These are phyloP conservation scores for Antheraea pernyi DNA, from an alignment of 1,140 invertebrate species.

Conservation along the genomic window DNA sequence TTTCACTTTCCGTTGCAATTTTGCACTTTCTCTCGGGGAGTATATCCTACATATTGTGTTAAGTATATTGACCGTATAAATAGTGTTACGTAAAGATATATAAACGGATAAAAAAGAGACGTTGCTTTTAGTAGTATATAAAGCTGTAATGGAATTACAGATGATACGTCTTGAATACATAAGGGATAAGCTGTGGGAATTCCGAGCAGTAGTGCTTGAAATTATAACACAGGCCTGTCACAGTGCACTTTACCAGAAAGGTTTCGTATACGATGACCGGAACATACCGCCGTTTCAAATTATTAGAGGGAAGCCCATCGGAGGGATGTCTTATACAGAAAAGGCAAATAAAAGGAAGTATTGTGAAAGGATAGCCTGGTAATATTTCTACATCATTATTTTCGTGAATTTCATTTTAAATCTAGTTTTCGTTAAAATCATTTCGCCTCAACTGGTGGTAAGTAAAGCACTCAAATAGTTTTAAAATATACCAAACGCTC, in stretches of 20 bases:
- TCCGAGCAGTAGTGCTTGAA: slow-evolving; percentile 81
- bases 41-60: no score
- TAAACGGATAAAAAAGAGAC: no score
- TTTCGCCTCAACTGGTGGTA: not conserved
- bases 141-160: slow-evolving; percentile 33
- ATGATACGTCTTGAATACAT: slow-evolving; percentile 79
- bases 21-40: no score
- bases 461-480: not conserved
- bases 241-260: slow-evolving; percentile 85
- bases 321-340: slow-evolving; percentile 89
- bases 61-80: no score
- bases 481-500: no score
- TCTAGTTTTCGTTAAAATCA: not conserved
- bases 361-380: slow-evolving; percentile 81
- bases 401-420: not conserved
- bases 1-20: no score
- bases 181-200: slow-evolving; percentile 79
- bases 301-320: slow-evolving; percentile 73
- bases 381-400: slow-evolving; percentile 33
- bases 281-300: slow-evolving; percentile 76
- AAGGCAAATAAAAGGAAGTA: slow-evolving; percentile 89
- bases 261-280: slow-evolving; percentile 86
- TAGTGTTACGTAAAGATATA: no score
- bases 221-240: slow-evolving; percentile 85
- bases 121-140: not conserved